Conservation (phyloP, 1,140 invertebrate genomes). For the Drosophila nigromelanica region DNA sequence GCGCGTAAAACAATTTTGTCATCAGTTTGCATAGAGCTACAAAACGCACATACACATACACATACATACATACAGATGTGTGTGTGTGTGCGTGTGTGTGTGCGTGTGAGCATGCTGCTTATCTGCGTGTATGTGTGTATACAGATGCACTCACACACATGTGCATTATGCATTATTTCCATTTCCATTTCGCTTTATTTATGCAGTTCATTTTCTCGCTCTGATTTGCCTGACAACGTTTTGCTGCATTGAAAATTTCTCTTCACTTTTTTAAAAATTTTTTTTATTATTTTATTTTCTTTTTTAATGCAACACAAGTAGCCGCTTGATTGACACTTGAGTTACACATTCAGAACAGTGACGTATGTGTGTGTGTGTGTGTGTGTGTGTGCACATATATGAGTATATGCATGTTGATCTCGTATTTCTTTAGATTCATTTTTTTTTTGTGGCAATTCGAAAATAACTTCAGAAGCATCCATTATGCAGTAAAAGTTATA, state of each 20-base stretch:
- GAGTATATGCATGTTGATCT: background rate
- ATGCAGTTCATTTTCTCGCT: conserved; percentile 67
- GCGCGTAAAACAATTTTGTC: conserved; percentile 69
- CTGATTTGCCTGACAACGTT: conserved; percentile 55
- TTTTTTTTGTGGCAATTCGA: background rate
- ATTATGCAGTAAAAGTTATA: background rate
- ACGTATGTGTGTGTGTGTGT: background rate
- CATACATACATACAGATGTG: background rate
- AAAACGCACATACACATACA: too few relatives aligned
- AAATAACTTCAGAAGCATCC: background rate
- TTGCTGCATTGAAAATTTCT: conserved; percentile 44
- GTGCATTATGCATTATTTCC: conserved; percentile 46
- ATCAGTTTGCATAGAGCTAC: conserved; percentile 44
- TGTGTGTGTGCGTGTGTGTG: too few relatives aligned
- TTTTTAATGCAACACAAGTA: conserved; percentile 71
- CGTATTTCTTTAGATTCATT: background rate
- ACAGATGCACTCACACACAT: conserved; percentile 5
- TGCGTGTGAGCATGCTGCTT: background rate
- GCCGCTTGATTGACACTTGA: conserved; percentile 72
- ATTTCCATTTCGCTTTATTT: conserved; percentile 57
- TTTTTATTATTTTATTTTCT: conserved; percentile 36
- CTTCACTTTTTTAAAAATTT: conserved; percentile 33
- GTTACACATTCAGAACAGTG: conserved; percentile 30
- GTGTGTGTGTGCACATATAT: background rate
- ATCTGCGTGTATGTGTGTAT: background rate